A percentile compares a stretch with the other conserved stretches of the same genome.
phyloP scores from a whole-genome alignment of 2,888 invertebrate genomes.

The Gymnosoma rotundatum region DNA sequence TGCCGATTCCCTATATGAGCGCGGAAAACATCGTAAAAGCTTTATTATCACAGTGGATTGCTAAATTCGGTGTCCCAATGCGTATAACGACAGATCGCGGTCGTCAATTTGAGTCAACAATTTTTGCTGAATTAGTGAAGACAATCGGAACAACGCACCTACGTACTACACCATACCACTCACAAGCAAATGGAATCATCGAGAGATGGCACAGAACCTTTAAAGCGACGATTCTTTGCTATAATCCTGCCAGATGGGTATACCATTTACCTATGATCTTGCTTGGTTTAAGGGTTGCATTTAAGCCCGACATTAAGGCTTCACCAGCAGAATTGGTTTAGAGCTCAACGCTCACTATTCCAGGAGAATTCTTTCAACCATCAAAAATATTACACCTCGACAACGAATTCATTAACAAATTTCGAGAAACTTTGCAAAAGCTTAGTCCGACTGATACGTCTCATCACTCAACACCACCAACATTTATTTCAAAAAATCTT shows the following conservation, averaged over 20 bases:
- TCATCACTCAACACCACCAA: constrained; percentile 4
- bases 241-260: too few species aligned
- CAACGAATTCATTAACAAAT: too few species aligned
- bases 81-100: not conserved
- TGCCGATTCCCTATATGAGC: constrained; percentile 57
- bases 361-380: too few species aligned
- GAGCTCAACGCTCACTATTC: not conserved
- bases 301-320: not conserved
- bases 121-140: constrained; percentile 41
- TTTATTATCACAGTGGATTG: not conserved
- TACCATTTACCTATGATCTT: too few species aligned
- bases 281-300: too few species aligned
- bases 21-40: constrained; percentile 32
- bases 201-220: constrained; percentile 11
- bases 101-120: constrained; percentile 13
- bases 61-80: constrained; percentile 40
- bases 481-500: constrained; percentile 14
- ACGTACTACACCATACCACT: constrained; percentile 29
- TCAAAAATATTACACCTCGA: too few species aligned
- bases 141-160: constrained; percentile 41
- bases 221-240: too few species aligned
- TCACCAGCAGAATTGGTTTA: not conserved
- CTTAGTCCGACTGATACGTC: constrained; percentile 1
- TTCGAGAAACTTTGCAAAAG: too few species aligned
- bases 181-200: constrained; percentile 46